Base-by-base conservation (phyloP, 2,888 invertebrate genomes). In the Desoria tigrina region DNA sequence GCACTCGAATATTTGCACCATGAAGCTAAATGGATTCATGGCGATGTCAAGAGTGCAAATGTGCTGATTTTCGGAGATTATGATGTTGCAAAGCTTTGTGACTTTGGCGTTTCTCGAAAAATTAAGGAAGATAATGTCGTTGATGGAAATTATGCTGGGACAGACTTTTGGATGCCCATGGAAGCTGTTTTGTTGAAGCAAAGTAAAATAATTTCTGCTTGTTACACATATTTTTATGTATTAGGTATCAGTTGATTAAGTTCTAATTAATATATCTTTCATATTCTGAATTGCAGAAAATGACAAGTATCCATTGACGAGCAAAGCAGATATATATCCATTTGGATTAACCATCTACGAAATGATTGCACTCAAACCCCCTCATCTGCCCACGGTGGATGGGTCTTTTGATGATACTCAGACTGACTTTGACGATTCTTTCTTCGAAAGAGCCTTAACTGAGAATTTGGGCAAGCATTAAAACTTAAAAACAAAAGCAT, bases 11-110 rank as follows among this genome's bases (percentile, higher is more conserved):
- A 92, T 80, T 81, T 93, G 1, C 93, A 93, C 78, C 86, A 85
- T 1, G 85, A 84, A 69, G 87, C 86, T 59, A 83, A 84, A 59
- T 81, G 92, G 49, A 79, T 93, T 9, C 93, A 93, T 69, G 90
- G 91, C 28, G 93, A 93, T 79, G 82, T 93, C 42, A 92, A 93
- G 80, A 92, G 92, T 0, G 88, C 86, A 78, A 93, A 93, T 78
- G 82, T 93, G 49, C 83, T 93, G 1, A 83, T 92, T 1, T 69
- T 75, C 76, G 88, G 86, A n/a, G 85, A 90, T 78, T 90, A 89
- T 78, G 84, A 84, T 28, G 82, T 84, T 1, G 88, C 90, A 72
- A 91, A 93, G 79, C 80, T 92, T 21, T 91, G 92, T 76, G 92
- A 92, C 80, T 92, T 92, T 79, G 92, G 92, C 2, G 90, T 90